Conservation (phyloP, 2,113 vertebrate genomes). For the Atherinomorus stipes region DNA sequence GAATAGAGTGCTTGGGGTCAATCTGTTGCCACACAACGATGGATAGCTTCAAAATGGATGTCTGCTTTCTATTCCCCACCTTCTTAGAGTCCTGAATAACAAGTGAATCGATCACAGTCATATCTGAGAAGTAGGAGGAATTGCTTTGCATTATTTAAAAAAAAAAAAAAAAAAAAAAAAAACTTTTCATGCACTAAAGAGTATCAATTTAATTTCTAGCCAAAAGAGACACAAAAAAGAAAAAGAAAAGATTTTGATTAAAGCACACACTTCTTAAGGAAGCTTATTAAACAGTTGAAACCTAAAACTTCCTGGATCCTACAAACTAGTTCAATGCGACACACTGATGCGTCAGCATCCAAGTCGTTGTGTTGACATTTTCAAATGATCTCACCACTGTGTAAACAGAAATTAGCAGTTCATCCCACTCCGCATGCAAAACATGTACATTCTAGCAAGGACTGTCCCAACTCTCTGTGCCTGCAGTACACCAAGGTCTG, state of each 20-base stretch:
- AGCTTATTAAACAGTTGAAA: neutral
- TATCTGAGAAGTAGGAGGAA: conserved; percentile 9
- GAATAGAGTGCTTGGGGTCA: conserved; percentile 54
- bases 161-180: conserved; percentile 8
- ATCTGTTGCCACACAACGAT: conserved; percentile 34
- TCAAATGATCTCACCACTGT: conserved; percentile 20
- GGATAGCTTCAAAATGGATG: conserved; percentile 35
- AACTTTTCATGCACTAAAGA: conserved; percentile 7
- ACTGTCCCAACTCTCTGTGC: conserved; percentile 46
- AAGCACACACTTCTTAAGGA: neutral
- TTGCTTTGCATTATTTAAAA: conserved; percentile 29
- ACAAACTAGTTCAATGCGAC: neutral
- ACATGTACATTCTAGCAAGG: conserved; percentile 33
- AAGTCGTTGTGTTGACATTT: conserved; percentile 26
- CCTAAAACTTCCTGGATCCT: neutral
- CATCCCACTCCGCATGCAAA: conserved; percentile 29
- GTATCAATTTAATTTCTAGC: neutral
- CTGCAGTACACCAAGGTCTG: conserved; percentile 57
- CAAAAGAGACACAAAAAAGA: neutral
- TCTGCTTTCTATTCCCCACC: neutral
- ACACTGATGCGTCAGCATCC: neutral
- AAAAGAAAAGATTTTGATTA: neutral
- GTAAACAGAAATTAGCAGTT: conserved; percentile 32
- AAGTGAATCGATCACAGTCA: conserved; percentile 56
- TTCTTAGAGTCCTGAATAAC: conserved; percentile 36